phyloP scores from a whole-genome alignment of 64 coral and sea anemone species.

The Acropora tenuis region DNA sequence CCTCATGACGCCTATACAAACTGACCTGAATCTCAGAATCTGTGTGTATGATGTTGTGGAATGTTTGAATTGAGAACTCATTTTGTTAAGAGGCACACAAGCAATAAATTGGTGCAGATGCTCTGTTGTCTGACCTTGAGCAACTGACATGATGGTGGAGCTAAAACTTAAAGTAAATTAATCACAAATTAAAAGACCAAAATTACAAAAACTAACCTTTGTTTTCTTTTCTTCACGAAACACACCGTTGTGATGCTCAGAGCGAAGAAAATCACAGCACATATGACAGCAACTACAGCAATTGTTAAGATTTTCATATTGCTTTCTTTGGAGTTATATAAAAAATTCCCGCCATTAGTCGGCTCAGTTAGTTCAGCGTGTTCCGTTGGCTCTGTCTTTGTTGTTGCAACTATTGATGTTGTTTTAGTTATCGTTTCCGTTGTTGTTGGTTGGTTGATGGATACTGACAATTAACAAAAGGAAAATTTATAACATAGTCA shows the following conservation, averaged over 20 bases:
- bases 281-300: background rate
- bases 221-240: background rate
- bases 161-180: no score
- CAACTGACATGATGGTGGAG: no score
- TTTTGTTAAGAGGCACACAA: no score
- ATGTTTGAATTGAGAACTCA: no score
- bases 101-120: no score
- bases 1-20: no score
- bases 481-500: background rate
- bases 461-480: conserved; percentile 4
- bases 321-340: background rate
- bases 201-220: background rate
- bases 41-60: no score
- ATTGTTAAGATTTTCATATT: background rate
- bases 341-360: background rate
- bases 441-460: background rate
- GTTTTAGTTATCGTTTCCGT: background rate
- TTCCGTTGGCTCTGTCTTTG: background rate
- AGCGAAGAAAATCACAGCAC: background rate
- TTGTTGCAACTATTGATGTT: background rate
- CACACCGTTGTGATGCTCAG: background rate
- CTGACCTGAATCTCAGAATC: no score
- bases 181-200: no score
- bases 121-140: no score
- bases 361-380: background rate